Percentiles rank a stretch among this genome's conserved stretches.
These are phyloP conservation scores for Anas platyrhynchos DNA, from an alignment of 2,113 vertebrate genomes.

Conservation along the genomic window DNA sequence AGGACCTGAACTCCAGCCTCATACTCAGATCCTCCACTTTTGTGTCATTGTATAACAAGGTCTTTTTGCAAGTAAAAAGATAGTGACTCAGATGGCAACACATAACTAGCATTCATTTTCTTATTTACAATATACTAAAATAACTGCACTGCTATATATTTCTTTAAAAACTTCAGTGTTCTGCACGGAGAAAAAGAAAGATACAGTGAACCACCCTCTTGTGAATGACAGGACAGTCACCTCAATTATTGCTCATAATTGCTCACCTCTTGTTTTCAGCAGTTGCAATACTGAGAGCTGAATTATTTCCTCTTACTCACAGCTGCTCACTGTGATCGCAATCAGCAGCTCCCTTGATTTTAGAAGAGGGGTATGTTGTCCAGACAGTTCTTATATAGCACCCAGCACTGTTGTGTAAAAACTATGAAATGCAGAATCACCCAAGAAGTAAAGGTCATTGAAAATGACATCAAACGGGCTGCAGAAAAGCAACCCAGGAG, in stretches of 20 bases:
- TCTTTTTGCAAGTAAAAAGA: background rate
- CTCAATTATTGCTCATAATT: background rate
- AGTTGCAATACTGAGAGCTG: background rate
- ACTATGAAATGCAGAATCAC: background rate
- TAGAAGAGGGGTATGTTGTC: background rate
- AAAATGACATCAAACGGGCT: background rate
- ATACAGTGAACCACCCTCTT: background rate
- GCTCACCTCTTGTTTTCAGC: background rate
- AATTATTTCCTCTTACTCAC: background rate
- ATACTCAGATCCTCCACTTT: background rate
- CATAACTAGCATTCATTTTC: background rate
- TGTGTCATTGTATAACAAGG: background rate
- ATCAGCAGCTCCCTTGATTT: background rate
- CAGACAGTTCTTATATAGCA: background rate
- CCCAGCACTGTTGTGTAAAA: background rate
- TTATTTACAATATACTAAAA: background rate
- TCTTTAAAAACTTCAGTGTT: background rate
- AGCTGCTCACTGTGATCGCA: background rate
- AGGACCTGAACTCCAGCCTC: background rate
- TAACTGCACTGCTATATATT: background rate
- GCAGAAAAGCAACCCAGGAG: background rate
- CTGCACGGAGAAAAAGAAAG: background rate
- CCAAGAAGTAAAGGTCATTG: background rate
- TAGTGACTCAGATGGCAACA: background rate
- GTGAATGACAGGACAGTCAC: background rate